Evolutionary conservation across 2,113 vertebrate genomes (phyloP), one percentile per base, ranked within the genome.

Genomic region (Etia nguti): DNA sequence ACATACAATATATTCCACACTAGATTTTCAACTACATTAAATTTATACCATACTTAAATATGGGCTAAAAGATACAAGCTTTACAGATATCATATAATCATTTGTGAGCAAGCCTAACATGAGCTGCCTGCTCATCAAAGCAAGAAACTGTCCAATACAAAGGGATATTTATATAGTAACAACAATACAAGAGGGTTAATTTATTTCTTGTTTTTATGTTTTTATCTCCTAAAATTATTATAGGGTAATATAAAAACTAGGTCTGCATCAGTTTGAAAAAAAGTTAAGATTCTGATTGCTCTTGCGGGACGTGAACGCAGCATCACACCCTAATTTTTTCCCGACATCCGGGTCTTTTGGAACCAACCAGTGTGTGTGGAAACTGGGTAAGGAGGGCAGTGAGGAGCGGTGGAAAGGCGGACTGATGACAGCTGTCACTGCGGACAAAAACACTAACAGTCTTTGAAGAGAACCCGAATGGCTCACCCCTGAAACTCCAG

Each of bases 371-470:
- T 80, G 84, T 50, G 85, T 91, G 90, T 92, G 92, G 80, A 94
- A 92, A 88, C 9, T 81, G 92, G 86, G 80, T 80, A 59, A 89
- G 83, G 92, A 92, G 91, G 90, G 81, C 83, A 82, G 89, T 6
- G 84, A 79, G 68, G 65, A 89, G 86, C 82, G 77, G 80, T 34
- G 82, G 87, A 89, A 77, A 93, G 89, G 89, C 88, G 94, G 86
- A 90, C 92, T 89, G 94, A 93, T 96, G 94, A 95, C 95, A 96
- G 95, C 95, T 96, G 95, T 96, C 95, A 95, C 80, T 86, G 91
- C n/a, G 81, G 88, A 92, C 93, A 92, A 94, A 95, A 95, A 93
- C 90, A 90, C 84, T 29, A 26, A 38, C 31, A 50, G 81, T 90
- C 57, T 84, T 8, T 82, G 86, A 88, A 50, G 29, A 91, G 41